Conservation (phyloP, 2,888 invertebrate genomes). For the Plebejus anna region DNA sequence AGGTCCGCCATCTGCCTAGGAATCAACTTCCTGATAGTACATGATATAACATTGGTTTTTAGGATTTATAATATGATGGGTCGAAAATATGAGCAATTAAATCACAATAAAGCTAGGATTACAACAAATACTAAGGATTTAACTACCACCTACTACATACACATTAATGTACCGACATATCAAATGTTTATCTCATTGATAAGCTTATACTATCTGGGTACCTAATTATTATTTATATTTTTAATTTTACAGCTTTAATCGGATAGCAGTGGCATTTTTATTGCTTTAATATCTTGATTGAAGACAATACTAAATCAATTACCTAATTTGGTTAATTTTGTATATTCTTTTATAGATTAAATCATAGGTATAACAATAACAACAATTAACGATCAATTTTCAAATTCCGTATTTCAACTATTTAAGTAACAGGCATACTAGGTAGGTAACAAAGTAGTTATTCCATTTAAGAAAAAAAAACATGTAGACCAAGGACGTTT, state of each 20-base stretch:
- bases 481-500: too few species aligned
- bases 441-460: too few species aligned
- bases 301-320: constrained; percentile 43
- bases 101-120: constrained; percentile 21
- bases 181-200: constrained; percentile 31
- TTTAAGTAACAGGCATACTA: too few species aligned
- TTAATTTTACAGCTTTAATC: constrained; percentile 40
- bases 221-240: constrained; percentile 36
- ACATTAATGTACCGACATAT: constrained; percentile 15
- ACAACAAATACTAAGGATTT: neutral
- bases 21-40: too few species aligned
- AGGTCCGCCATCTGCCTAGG: too few species aligned
- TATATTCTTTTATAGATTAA: neutral
- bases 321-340: constrained; percentile 35
- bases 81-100: neutral
- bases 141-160: neutral
- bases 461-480: too few species aligned
- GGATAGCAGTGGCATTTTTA: constrained; percentile 59
- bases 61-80: neutral
- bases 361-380: neutral
- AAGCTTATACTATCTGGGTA: constrained; percentile 32
- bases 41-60: neutral
- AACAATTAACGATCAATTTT: too few species aligned
- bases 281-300: constrained; percentile 62
- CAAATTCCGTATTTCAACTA: too few species aligned